Base-by-base conservation (phyloP, 1,140 invertebrate genomes). In the Armadillidium nasatum region DNA sequence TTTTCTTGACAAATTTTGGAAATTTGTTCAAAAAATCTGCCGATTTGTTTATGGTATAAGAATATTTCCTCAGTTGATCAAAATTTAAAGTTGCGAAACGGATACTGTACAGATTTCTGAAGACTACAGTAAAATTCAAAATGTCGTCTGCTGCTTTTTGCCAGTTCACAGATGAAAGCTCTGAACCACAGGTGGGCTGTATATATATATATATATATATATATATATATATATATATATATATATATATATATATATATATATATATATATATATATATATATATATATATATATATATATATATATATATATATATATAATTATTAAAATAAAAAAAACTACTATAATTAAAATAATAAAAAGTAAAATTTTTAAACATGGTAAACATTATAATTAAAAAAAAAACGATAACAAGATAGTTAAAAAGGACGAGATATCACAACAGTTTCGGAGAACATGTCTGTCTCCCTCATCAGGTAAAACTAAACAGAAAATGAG, bases 151-250 rank as follows among this genome's bases (percentile, higher is more conserved):
- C 50, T 15, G 50, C 50, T 7, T 60, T 60, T 60, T 13, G 19
- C 50, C 50, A 19, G 1, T 60, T 60, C 2, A 60, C 7, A 2
- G 33, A 33, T 33, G 33, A 33, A 33, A 33, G 33, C 6, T 33
- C 33, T 33, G 33, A 33, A 33, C 33, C 33, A 33, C 33, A 33
- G 33, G 33, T 33, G 33, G 33, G 33, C 1, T 33, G 6, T 33
- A 60, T 60, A 60, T 60, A 60, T 60, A 60, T 19, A 15, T 19
- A 19, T 60, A 19, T 60, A 15, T 60, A 19, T 60, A 19, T 60
- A 60, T 60, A 60, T 60, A 60, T 60, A 60, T 60, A 60, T 60
- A 60, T 60, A 60, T 60, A 60, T 60, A 60, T 60, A 60, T 50
- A 60, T 13, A 15, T 13, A 60, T 60, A 19, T 13, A 19, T 19